These are phyloP conservation scores for Girardinus metallicus DNA, from an alignment of 2,797 vertebrate genomes.

Conservation along the genomic window DNA sequence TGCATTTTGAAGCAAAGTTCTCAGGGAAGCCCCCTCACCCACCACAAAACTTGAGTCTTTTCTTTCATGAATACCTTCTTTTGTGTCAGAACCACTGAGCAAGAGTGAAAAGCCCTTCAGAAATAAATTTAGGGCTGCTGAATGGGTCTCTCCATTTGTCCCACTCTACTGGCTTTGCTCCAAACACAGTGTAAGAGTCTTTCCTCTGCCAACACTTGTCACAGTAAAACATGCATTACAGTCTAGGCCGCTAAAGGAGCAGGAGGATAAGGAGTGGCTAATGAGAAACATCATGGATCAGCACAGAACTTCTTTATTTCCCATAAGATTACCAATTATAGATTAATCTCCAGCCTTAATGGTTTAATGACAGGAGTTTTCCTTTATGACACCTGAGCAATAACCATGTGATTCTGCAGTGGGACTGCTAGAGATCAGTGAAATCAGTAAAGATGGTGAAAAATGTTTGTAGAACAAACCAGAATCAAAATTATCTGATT, in stretches of 20 bases:
- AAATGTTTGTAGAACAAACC: conserved; percentile 24
- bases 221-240: conserved; percentile 62
- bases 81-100: conserved; percentile 58
- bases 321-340: conserved; percentile 59
- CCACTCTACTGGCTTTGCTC: conserved; percentile 61
- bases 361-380: conserved; percentile 54
- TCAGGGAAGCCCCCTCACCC: conserved; percentile 38
- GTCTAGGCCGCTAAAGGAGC: conserved; percentile 46
- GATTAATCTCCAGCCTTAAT: conserved; percentile 51
- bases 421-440: conserved; percentile 34
- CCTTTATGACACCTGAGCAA: conserved; percentile 44
- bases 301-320: conserved; percentile 31
- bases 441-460: conserved; percentile 19
- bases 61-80: conserved; percentile 74
- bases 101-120: conserved; percentile 54
- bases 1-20: conserved; percentile 64
- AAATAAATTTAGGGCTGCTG: conserved; percentile 55
- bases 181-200: conserved; percentile 57
- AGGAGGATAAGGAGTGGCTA: conserved; percentile 35
- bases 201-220: conserved; percentile 55
- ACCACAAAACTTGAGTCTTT: conserved; percentile 70
- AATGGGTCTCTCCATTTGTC: conserved; percentile 66
- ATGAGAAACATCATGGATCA: conserved; percentile 46
- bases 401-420: conserved; percentile 31
- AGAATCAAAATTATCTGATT: background rate